phyloP scores from a whole-genome alignment of 2,888 invertebrate species.

The Euspilapteryx auroguttella region DNA sequence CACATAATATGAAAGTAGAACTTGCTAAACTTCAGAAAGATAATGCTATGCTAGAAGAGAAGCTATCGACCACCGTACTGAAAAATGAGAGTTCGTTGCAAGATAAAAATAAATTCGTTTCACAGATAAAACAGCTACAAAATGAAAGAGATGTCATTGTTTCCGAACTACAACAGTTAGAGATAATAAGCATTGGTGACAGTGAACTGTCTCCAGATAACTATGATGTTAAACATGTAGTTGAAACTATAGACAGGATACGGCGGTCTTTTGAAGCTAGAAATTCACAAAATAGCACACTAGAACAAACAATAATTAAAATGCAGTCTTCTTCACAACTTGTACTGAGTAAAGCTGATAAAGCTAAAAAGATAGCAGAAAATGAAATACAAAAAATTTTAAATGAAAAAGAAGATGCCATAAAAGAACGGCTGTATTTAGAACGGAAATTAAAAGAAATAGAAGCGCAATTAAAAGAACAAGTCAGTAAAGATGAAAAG shows the following conservation, averaged over 20 bases:
- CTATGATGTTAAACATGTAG: slow-evolving; percentile 22
- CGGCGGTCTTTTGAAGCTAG: slow-evolving; percentile 19
- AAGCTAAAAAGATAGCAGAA: slow-evolving; percentile 37
- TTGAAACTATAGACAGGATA: slow-evolving; percentile 27
- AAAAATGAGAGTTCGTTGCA: slow-evolving; percentile 18
- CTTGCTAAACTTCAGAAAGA: slow-evolving; percentile 26
- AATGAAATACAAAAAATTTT: slow-evolving; percentile 39
- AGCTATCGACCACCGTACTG: slow-evolving; percentile 20
- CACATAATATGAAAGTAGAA: slow-evolving; percentile 47
- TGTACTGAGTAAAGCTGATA: slow-evolving; percentile 37
- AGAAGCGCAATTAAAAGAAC: slow-evolving; percentile 22
- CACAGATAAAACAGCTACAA: slow-evolving; percentile 20
- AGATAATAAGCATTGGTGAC: slow-evolving; percentile 29
- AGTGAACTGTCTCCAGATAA: slow-evolving; percentile 21
- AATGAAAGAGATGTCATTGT: slow-evolving; percentile 29
- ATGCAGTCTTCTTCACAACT: slow-evolving; percentile 38
- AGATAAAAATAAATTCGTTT: slow-evolving; percentile 21
- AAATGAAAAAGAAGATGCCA: slow-evolving; percentile 37
- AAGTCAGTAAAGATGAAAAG: slow-evolving; percentile 19
- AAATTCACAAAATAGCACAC: slow-evolving; percentile 17
- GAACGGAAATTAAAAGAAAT: slow-evolving; percentile 24
- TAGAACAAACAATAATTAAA: slow-evolving; percentile 30
- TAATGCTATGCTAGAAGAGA: slow-evolving; percentile 21
- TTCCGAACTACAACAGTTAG: slow-evolving; percentile 30
- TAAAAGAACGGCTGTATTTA: slow-evolving; percentile 22